phyloP scores from a whole-genome alignment of 2,113 vertebrate genomes.

The Cygnus atratus region DNA sequence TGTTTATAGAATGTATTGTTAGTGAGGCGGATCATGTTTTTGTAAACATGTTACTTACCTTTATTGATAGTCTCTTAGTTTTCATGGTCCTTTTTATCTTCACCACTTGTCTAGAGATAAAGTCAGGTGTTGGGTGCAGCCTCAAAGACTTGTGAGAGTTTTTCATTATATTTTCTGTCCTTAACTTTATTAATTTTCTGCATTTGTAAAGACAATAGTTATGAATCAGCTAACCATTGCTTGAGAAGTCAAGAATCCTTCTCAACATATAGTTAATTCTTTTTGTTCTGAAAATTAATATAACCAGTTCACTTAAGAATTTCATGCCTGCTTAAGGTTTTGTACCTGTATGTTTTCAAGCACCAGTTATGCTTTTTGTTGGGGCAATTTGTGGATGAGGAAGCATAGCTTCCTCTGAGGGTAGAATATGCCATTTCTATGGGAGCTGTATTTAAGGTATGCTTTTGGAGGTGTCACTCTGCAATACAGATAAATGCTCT shows the following conservation, averaged over 20 bases:
- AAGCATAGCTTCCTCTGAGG: rapidly evolving
- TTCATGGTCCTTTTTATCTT: not conserved
- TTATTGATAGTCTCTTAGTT: not conserved
- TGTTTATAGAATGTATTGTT: not conserved
- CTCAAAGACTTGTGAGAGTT: not conserved
- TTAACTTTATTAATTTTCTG: not conserved
- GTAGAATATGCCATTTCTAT: not conserved
- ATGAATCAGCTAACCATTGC: not conserved
- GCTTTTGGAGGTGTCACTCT: not conserved
- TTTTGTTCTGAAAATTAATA: not conserved
- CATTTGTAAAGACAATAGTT: not conserved
- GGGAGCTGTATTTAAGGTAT: not conserved
- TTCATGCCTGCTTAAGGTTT: not conserved
- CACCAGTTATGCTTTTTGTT: not conserved
- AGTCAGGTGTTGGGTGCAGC: not conserved
- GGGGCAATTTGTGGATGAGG: not conserved
- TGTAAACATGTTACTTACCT: not conserved
- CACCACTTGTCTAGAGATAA: not conserved
- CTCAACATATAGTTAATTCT: not conserved
- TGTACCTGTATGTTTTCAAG: not conserved
- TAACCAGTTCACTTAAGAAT: not conserved
- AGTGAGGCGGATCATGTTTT: not conserved
- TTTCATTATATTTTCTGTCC: not conserved
- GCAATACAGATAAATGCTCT: not conserved
- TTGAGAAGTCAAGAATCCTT: not conserved